These are phyloP conservation scores for Holothuria leucospilota DNA, from an alignment of 53 echinoderm and acorn worm species.

Conservation along the genomic window DNA sequence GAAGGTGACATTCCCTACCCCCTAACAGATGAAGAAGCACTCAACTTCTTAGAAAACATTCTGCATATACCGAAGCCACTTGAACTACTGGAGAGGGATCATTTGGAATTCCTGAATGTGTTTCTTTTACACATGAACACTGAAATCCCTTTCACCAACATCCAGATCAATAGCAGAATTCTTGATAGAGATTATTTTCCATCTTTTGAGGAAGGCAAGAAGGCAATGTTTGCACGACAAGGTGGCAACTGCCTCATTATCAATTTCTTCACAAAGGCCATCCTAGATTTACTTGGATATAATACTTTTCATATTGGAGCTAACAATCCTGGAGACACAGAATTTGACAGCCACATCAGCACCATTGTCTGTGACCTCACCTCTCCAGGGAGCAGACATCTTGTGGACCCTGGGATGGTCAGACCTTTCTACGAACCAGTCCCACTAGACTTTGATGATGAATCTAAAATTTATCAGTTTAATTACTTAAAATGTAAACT, in stretches of 20 bases:
- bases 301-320: conserved; percentile 30
- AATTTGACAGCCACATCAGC: conserved; percentile 19
- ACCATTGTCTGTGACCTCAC: conserved; percentile 20
- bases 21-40: not conserved
- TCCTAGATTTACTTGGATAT: conserved; percentile 14
- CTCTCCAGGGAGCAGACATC: conserved; percentile 10
- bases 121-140: not conserved
- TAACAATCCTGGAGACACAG: conserved; percentile 2
- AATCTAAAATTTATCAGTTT: conserved; percentile 16
- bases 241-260: conserved; percentile 17
- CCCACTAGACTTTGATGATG: conserved; percentile 19
- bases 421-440: conserved; percentile 1
- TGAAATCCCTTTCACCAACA: conserved; percentile 5
- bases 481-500: conserved; percentile 23
- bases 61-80: not conserved
- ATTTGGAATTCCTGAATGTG: not conserved
- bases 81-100: conserved; percentile 19
- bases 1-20: not conserved
- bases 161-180: not conserved
- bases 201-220: conserved; percentile 15
- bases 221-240: not conserved
- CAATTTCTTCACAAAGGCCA: conserved; percentile 11
- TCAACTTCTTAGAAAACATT: not conserved
- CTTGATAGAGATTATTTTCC: not conserved
- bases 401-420: conserved; percentile 28